phyloP scores from a whole-genome alignment of 2,888 invertebrate genomes.

The Antheraea assamensis region DNA sequence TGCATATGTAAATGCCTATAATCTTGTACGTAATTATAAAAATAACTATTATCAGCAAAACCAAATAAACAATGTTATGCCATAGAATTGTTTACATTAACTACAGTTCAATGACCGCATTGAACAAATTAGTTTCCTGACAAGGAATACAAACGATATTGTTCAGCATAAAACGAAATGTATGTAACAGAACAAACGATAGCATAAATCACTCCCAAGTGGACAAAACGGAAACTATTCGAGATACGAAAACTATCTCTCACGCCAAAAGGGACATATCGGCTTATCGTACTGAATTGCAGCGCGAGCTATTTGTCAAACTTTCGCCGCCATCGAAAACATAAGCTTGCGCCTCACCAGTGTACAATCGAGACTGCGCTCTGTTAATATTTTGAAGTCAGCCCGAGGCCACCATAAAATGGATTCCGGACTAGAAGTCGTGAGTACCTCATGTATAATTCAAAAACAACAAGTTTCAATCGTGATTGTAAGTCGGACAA shows the following conservation, averaged over 20 bases:
- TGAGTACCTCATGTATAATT: constrained; percentile 76
- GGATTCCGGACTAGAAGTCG: constrained; percentile 64
- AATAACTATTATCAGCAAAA: no score
- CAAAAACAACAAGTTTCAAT: constrained; percentile 63
- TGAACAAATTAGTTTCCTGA: not conserved
- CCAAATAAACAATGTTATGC: not conserved
- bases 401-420: constrained; percentile 36
- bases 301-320: constrained; percentile 69
- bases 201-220: constrained; percentile 53
- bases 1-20: no score
- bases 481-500: constrained; percentile 57
- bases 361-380: not conserved
- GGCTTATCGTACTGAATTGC: constrained; percentile 68
- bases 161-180: constrained; percentile 9
- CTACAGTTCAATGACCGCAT: not conserved
- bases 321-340: constrained; percentile 64
- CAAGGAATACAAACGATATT: not conserved
- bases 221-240: constrained; percentile 51
- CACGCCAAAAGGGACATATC: constrained; percentile 53
- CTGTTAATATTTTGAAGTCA: constrained; percentile 5
- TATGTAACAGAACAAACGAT: constrained; percentile 27
- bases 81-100: not conserved
- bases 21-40: no score
- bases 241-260: constrained; percentile 50
- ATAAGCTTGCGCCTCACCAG: constrained; percentile 49